Base-by-base conservation (phyloP, 2,797 vertebrate genomes). In the Mareca penelope region DNA sequence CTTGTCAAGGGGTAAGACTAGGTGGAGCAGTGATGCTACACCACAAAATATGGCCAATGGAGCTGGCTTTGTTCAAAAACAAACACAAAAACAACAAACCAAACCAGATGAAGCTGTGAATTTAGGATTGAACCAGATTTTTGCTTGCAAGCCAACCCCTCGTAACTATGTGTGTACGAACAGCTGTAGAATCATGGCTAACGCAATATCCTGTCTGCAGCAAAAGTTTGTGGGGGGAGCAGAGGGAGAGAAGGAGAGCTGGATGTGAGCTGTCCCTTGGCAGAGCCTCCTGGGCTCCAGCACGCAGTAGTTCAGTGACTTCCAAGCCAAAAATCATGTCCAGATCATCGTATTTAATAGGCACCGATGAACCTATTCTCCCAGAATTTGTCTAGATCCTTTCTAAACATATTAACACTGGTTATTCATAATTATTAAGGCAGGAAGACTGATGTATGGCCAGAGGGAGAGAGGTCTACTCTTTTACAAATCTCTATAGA, bases 291-390 rank as follows among this genome's bases (percentile, higher is more conserved):
- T 48, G 61, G 55, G 73, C 39, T 80, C 77, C 73, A 86, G 35
- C 0, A 0, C 31, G 85, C 57, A 91, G 90, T 79, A 81, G 85
- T 84, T 63, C 56, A 39, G 83, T 21, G 73, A 40, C 33, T 86
- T 84, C 70, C 44, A 81, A 91, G 80, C 52, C 91, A 90, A 69
- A 95, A 56, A 8, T 37, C n/a, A 24, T 50, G 35, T 90, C 78
- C 88, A 84, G 67, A 28, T 84, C 71, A 48, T 79, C 70, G n/a
- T 29, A 12, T 68, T 87, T 91, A 82, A 29, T 18, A 90, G 70
- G 63, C 75, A 79, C 56, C 0, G 7, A 88, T 70, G 67, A 90
- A 88, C 52, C 28, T 40, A 15, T 59, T 52, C 22, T 63, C 70
- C 39, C 55, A 70, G 56, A 75, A 15, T 65, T 76, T 56, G n/a